Percentiles rank a stretch among this genome's conserved stretches.
Evolutionary conservation across 2,797 vertebrate species (phyloP).

Genomic region (Valencia hispanica): DNA sequence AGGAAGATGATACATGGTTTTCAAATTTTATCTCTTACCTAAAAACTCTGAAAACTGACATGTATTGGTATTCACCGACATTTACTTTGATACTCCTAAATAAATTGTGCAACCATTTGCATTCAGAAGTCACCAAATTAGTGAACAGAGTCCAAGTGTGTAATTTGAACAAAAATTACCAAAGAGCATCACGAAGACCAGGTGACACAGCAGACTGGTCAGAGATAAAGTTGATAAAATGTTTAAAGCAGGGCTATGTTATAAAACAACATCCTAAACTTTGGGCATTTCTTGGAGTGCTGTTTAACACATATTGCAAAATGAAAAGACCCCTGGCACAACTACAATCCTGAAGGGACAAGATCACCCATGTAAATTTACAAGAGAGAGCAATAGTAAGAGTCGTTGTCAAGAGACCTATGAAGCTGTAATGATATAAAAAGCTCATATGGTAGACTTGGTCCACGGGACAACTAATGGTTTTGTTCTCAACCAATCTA

Average conservation of each 20-base stretch:
- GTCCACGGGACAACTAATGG: neutral
- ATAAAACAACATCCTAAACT: neutral
- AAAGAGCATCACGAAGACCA: no score
- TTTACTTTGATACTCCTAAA: neutral
- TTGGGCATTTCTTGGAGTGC: neutral
- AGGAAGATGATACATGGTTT: neutral
- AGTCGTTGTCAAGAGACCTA: neutral
- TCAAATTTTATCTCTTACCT: no score
- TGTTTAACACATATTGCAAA: neutral
- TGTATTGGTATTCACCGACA: neutral
- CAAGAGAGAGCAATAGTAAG: neutral
- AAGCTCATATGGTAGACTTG: neutral
- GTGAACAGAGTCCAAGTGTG: neutral
- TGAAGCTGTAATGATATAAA: neutral
- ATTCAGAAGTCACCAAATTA: neutral
- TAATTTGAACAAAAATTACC: no score
- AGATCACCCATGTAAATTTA: neutral
- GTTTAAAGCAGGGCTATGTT: no score
- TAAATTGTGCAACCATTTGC: no score
- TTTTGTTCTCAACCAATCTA: neutral
- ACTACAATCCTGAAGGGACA: neutral
- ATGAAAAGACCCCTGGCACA: neutral
- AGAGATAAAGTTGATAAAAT: neutral
- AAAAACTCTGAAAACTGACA: neutral
- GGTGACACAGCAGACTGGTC: neutral